Conservation (phyloP, 2,113 vertebrate species). For the Epinephelus cyanopodus region DNA sequence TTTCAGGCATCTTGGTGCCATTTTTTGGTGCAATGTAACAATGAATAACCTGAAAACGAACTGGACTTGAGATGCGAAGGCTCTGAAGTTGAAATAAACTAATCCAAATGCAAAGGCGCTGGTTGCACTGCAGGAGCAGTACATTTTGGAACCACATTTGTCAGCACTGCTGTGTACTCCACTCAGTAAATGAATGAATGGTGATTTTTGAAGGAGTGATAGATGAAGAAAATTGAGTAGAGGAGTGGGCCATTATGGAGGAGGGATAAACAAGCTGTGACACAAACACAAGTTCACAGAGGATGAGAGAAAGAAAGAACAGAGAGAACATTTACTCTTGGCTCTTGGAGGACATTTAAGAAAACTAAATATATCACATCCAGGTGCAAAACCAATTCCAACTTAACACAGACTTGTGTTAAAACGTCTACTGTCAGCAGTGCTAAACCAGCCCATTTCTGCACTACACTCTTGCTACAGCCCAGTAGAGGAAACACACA, state of each 20-base stretch:
- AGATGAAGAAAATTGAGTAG: not conserved
- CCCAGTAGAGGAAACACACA: conserved; percentile 15
- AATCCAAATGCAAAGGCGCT: not conserved
- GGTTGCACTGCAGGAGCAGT: not conserved
- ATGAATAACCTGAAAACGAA: not conserved
- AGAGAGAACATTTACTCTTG: conserved; percentile 19
- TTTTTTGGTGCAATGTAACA: not conserved
- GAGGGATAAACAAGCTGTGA: conserved; percentile 26
- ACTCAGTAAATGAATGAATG: not conserved
- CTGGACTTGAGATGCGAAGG: not conserved
- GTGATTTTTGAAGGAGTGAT: conserved; percentile 16
- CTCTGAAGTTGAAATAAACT: not conserved
- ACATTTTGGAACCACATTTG: not conserved
- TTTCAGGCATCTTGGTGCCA: not conserved
- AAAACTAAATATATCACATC: conserved; percentile 48
- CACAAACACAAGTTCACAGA: conserved; percentile 20
- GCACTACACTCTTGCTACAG: conserved; percentile 26
- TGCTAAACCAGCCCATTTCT: conserved; percentile 44
- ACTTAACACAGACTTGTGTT: conserved; percentile 41
- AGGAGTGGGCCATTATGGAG: conserved; percentile 13
- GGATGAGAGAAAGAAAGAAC: not conserved
- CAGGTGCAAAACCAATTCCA: conserved; percentile 54
- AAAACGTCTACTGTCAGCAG: conserved; percentile 57
- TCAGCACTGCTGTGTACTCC: not conserved
- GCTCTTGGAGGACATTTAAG: conserved; percentile 24